phyloP scores from a whole-genome alignment of 2,113 vertebrate genomes.

The Macaca mulatta region DNA sequence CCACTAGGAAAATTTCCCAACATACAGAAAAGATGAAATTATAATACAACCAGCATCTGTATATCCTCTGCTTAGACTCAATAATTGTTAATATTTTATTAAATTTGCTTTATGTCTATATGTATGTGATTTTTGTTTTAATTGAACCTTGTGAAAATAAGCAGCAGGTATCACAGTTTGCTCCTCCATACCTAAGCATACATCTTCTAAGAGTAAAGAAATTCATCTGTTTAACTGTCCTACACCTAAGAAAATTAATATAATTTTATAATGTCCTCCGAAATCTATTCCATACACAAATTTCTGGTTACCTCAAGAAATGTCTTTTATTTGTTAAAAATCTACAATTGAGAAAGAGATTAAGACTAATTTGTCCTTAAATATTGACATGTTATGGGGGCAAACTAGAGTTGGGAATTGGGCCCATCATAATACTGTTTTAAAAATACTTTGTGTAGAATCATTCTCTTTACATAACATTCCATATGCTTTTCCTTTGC shows the following conservation, averaged over 20 bases:
- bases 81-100: neutral
- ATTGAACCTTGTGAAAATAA: neutral
- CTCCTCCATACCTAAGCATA: neutral
- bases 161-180: neutral
- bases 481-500: neutral
- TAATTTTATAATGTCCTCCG: neutral
- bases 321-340: neutral
- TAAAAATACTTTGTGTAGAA: neutral
- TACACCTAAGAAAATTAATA: neutral
- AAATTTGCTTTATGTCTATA: constrained; percentile 3
- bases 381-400: neutral
- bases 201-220: neutral
- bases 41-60: neutral
- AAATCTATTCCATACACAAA: neutral
- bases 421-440: neutral
- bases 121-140: neutral
- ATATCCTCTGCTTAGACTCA: neutral
- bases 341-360: neutral
- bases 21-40: neutral
- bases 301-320: neutral
- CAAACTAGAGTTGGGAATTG: neutral
- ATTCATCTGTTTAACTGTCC: neutral
- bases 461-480: neutral
- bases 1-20: neutral
- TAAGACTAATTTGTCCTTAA: neutral